phyloP scores from a whole-genome alignment of 2,888 invertebrate species.

The Diadegma fenestrale region DNA sequence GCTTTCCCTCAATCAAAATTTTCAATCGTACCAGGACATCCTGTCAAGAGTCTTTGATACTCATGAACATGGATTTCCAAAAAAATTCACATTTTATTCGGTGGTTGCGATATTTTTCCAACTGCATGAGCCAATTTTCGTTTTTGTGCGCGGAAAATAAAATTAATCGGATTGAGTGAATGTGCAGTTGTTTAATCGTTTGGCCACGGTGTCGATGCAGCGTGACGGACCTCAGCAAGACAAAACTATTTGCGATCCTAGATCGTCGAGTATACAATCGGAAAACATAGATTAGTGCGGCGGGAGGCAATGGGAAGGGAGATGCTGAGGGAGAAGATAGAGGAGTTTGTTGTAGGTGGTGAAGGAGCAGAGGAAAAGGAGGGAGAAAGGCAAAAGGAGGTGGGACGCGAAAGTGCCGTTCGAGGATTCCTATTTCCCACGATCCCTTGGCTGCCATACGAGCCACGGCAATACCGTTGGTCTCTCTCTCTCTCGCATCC shows the following conservation, averaged over 20 bases:
- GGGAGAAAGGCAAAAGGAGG: constrained; percentile 68
- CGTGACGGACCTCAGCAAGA: not conserved
- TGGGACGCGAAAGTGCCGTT: constrained; percentile 82
- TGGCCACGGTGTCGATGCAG: no score
- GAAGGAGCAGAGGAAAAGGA: constrained; percentile 51
- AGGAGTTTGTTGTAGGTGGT: constrained; percentile 49
- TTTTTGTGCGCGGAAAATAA: no score
- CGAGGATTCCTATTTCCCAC: constrained; percentile 83
- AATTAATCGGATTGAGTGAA: no score
- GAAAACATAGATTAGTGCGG: constrained; percentile 74
- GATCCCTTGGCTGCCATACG: constrained; percentile 83
- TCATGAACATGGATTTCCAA: not conserved
- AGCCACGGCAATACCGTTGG: constrained; percentile 78
- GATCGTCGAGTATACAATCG: constrained; percentile 78
- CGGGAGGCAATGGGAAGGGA: constrained; percentile 56
- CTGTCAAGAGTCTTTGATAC: not conserved
- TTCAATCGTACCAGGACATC: not conserved
- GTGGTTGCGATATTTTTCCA: no score
- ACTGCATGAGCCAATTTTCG: no score
- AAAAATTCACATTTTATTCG: no score
- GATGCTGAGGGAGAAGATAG: constrained; percentile 65
- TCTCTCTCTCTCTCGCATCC: constrained; percentile 33
- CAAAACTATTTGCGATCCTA: not conserved
- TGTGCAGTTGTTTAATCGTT: no score
- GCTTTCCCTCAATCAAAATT: not conserved